Evolutionary conservation across 92 coral and sea anemone species (phyloP), one percentile per base, ranked within the genome.

Genomic region (Porites cylindrica): DNA sequence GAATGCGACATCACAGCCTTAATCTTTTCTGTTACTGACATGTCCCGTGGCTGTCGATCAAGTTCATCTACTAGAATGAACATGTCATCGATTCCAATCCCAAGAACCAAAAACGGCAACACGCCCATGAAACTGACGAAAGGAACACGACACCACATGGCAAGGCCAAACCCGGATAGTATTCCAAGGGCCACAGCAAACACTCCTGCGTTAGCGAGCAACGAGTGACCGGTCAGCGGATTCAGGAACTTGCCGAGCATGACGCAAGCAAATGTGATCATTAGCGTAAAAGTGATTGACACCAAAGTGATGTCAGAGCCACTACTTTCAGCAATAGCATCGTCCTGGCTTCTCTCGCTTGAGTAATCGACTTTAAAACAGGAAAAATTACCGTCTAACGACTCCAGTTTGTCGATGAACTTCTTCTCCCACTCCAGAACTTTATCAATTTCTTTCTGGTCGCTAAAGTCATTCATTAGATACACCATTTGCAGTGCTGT

Each of bases 31-130:
- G 82, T 82, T 7, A 73, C 92, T 23, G 94, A 76, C 77, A 83
- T 38, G 12, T 89, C 83, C 17, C 91, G 93, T 24, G 89, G 91
- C 72, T 90, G 86, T 14, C 99, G 90, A 64, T 96, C 99, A 23
- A 96, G 94, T 50, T 93, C 98, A 76, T 96, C 97, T 32, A 96
- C 88, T 32, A 96, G 78, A 8, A 96, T 96, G 65, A 96, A 94
- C 92, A 96, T 95, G 88, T 94, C 99, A 32, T 96, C 99, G 24
- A 96, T 90, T 18, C 99, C 99, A 18, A 96, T 90, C 24, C 99
- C 99, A 3, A 95, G 85, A 54, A 95, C 87, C 12, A 95, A 88
- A 75, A 95, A 95, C 1, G 98, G 98, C 26, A 95, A 50, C 52
- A 91, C 92, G 7, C 98, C 98, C 4, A 88, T 96, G 8, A 95